Evolutionary conservation across 2,888 invertebrate genomes (phyloP).

Genomic region (Cylindroiulus punctatus): DNA sequence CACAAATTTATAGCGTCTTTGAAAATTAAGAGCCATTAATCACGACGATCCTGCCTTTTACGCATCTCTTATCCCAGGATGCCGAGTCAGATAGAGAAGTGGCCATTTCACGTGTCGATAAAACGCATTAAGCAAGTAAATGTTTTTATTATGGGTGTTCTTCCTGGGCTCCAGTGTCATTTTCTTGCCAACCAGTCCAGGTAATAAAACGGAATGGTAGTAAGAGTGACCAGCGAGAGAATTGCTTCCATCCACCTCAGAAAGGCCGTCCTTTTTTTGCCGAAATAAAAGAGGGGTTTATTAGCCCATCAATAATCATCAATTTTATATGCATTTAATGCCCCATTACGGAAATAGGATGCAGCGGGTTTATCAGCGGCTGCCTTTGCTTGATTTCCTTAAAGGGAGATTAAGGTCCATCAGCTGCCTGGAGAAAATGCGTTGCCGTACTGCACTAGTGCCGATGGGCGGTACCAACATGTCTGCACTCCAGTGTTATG

Average conservation of each 20-base stretch:
- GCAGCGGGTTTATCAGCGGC: slow-evolving; percentile 27
- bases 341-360: slow-evolving; percentile 37
- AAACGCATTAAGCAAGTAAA: slow-evolving; percentile 45
- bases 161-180: background rate
- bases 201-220: slow-evolving; percentile 30
- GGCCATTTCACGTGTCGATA: background rate
- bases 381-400: slow-evolving; percentile 28
- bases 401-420: slow-evolving; percentile 18
- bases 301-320: slow-evolving; percentile 45
- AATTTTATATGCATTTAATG: slow-evolving; percentile 45
- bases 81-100: background rate
- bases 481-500: background rate
- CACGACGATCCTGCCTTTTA: background rate
- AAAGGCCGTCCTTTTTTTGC: background rate
- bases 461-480: slow-evolving; percentile 5
- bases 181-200: slow-evolving; percentile 20
- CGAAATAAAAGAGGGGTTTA: slow-evolving; percentile 30
- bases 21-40: slow-evolving; percentile 45
- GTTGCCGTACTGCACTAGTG: background rate
- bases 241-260: slow-evolving; percentile 1
- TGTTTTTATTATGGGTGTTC: slow-evolving; percentile 44
- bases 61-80: slow-evolving; percentile 21
- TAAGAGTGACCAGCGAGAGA: background rate
- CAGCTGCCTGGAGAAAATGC: background rate
- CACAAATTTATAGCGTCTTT: slow-evolving; percentile 35